Evolutionary conservation across 2,113 vertebrate species (phyloP).

Genomic region (Cyanocitta stelleri): DNA sequence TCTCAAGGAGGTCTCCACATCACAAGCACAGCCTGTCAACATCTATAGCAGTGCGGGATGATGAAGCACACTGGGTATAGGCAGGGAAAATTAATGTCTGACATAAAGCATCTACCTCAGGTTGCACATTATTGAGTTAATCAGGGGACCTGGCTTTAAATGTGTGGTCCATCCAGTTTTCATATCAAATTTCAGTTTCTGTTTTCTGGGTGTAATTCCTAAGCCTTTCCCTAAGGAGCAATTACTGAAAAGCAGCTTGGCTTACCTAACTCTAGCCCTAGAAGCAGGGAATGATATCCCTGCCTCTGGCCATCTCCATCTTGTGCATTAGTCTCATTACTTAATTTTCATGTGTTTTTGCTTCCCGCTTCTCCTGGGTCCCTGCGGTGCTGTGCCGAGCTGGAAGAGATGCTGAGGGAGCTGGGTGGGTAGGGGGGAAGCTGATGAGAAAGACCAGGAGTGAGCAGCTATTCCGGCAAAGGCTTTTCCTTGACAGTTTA

Average conservation of each 20-base stretch:
- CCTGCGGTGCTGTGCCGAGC: neutral
- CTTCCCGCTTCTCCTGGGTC: conserved; percentile 2
- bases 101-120: neutral
- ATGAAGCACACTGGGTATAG: neutral
- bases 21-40: neutral
- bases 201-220: neutral
- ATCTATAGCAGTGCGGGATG: neutral
- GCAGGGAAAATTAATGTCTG: neutral
- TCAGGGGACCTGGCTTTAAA: neutral
- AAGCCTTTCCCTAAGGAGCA: neutral
- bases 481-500: neutral
- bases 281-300: neutral
- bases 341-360: neutral
- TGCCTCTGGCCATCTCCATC: neutral
- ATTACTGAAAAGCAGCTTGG: neutral
- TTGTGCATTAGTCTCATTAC: conserved; percentile 34
- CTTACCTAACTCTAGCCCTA: neutral
- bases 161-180: neutral
- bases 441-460: neutral
- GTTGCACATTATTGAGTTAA: neutral
- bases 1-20: neutral
- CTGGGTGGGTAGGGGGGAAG: neutral
- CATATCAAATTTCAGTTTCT: neutral
- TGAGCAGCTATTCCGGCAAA: conserved; percentile 15
- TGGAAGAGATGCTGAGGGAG: neutral